Base-by-base conservation (phyloP, 2,888 invertebrate species). In the Pegoplata infirma region DNA sequence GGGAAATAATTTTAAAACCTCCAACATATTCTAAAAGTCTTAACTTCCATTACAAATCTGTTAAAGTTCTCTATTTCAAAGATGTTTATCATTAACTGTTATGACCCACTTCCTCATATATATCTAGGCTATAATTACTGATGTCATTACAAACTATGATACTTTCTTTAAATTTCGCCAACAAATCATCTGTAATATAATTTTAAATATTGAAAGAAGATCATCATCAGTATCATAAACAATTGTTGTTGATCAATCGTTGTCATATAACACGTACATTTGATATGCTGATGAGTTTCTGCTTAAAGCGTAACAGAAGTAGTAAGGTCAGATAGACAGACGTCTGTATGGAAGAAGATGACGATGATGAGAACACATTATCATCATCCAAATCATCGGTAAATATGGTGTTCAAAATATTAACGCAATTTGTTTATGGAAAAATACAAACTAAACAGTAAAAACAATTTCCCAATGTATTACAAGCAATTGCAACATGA, bases 281-380 rank as follows among this genome's bases (percentile, higher is more conserved):
- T 12, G 36, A 49, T 23, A 44, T 44, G 47, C 83, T 87, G 87
- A 88, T 87, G 87, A 88, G 88, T 86, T 86, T 87, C 88, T 87
- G 85, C 84, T 87, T 88, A 87, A 86, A 86, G 85, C 88, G 86
- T 87, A 88, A 88, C 86, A 89, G 86, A 87, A 88, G 87, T 88
- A 89, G 89, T 88, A 82, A 85, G 88, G 89, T 89, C 88, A 87
- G 81, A 79, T 32, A 47, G 61, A 46, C 47, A 49, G 61, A 61
- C 32, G 28, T 19, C 36, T 21, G 23, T 19, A 19, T 14, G 53
- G 53, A 10, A 21, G 46, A 23, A 14, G 25, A 12, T 2, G 10
- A 47, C 17, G 12, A 19, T 63, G 63, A 21, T 16, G 28, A 36
- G 49, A 49, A 21, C 36, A 40, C n/a, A 32, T n/a, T n/a, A n/a